A percentile compares a stretch with the other conserved stretches of the same genome.
These are phyloP conservation scores for Petrolisthes cinctipes DNA, from an alignment of 2,888 invertebrate genomes.

Conservation along the genomic window DNA sequence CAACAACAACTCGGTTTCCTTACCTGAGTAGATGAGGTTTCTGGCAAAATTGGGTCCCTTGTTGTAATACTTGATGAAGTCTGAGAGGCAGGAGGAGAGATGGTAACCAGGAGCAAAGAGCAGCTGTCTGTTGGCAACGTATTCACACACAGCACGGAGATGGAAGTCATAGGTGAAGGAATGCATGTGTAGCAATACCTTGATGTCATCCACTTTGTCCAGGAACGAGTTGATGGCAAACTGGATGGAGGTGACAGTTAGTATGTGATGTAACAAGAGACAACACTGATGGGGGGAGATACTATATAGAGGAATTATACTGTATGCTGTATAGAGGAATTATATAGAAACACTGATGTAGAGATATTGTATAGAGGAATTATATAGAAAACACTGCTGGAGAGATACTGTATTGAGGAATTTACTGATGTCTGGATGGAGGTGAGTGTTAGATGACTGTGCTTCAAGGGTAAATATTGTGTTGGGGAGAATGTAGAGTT, in stretches of 20 bases:
- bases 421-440: too few species aligned
- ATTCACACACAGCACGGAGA: conserved; percentile 77
- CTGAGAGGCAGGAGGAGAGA: conserved; percentile 80
- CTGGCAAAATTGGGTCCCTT: conserved; percentile 83
- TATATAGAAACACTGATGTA: neutral
- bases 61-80: conserved; percentile 82
- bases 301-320: neutral
- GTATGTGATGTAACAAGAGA: neutral
- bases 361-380: too few species aligned
- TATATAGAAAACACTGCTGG: too few species aligned
- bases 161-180: conserved; percentile 85
- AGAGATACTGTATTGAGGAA: too few species aligned
- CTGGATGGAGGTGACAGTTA: conserved; percentile 68
- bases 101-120: conserved; percentile 77
- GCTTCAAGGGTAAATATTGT: too few species aligned
- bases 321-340: neutral
- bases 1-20: neutral
- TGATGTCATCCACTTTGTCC: conserved; percentile 79
- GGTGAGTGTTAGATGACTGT: too few species aligned
- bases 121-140: conserved; percentile 75
- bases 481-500: too few species aligned
- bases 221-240: conserved; percentile 75
- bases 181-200: conserved; percentile 80
- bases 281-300: neutral
- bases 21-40: conserved; percentile 80